These are phyloP conservation scores for Hypselothyrea guttata DNA, from an alignment of 2,888 invertebrate genomes.

Conservation along the genomic window DNA sequence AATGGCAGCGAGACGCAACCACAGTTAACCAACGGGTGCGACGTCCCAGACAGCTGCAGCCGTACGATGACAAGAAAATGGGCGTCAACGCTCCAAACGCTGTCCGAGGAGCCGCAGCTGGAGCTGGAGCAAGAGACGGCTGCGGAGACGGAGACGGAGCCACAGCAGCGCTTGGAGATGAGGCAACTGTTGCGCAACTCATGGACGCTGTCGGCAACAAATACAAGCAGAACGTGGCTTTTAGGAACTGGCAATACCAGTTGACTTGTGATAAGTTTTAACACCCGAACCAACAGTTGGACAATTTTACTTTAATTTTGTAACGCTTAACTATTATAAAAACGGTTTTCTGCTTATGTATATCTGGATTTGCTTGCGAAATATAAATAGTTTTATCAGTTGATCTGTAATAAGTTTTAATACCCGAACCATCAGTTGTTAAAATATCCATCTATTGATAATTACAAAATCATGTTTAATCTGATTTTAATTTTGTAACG, in stretches of 20 bases:
- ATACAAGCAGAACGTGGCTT: slow-evolving; percentile 76
- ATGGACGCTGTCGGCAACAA: slow-evolving; percentile 72
- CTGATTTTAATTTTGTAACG: too few species aligned
- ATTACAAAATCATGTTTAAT: too few species aligned
- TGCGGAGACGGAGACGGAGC: slow-evolving; percentile 31
- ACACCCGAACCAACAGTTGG: too few species aligned
- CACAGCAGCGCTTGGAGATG: slow-evolving; percentile 38
- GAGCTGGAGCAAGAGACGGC: slow-evolving; percentile 44
- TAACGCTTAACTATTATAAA: too few species aligned
- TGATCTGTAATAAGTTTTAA: too few species aligned
- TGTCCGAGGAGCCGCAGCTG: slow-evolving; percentile 49
- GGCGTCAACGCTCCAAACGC: slow-evolving; percentile 54
- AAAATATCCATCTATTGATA: too few species aligned
- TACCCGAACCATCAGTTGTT: too few species aligned
- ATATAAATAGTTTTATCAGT: too few species aligned
- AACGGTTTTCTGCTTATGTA: too few species aligned
- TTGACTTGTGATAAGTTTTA: slow-evolving; percentile 82
- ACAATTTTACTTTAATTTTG: slow-evolving; percentile 4
- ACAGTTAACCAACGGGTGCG: slow-evolving; percentile 53
- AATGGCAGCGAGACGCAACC: slow-evolving; percentile 16
- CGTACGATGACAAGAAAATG: slow-evolving; percentile 58
- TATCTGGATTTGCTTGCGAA: too few species aligned
- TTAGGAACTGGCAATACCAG: slow-evolving; percentile 83
- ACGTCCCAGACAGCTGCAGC: slow-evolving; percentile 68
- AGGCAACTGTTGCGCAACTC: slow-evolving; percentile 59